phyloP scores from a whole-genome alignment of 2,113 vertebrate species.

The Lophura nycthemera region DNA sequence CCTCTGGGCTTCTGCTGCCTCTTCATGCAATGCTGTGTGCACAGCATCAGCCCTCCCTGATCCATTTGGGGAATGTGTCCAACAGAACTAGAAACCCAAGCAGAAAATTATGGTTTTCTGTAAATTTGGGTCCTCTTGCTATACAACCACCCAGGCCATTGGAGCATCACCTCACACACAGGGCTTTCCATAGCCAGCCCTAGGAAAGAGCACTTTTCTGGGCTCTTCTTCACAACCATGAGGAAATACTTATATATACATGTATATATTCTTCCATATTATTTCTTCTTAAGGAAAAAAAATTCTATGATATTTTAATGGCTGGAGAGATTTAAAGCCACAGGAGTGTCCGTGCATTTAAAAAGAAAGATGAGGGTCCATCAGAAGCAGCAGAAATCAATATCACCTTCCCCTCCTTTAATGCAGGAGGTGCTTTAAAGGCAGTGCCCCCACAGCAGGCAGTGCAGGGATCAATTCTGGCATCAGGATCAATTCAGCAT shows the following conservation, averaged over 20 bases:
- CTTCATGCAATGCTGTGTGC: background rate
- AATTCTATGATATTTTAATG: background rate
- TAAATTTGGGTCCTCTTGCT: no score
- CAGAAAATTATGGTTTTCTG: no score
- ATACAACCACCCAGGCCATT: no score
- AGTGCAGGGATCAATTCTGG: background rate
- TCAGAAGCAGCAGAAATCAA: slow-evolving; percentile 24
- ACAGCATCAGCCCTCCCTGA: no score
- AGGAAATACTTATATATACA: background rate
- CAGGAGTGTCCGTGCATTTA: background rate
- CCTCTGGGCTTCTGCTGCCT: slow-evolving; percentile 37
- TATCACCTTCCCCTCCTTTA: background rate
- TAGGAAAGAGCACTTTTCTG: background rate
- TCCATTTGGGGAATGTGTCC: no score
- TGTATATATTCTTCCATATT: background rate
- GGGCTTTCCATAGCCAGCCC: no score
- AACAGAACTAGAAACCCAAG: no score
- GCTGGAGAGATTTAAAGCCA: background rate
- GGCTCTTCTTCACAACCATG: background rate
- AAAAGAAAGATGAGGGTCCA: slow-evolving; percentile 26
- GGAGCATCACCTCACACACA: no score
- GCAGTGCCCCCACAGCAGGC: background rate
- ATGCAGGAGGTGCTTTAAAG: background rate
- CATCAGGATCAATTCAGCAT: background rate
- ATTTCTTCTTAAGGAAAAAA: background rate